Conservation (phyloP, 2,797 vertebrate genomes). For the Halcyon smyrnensis region DNA sequence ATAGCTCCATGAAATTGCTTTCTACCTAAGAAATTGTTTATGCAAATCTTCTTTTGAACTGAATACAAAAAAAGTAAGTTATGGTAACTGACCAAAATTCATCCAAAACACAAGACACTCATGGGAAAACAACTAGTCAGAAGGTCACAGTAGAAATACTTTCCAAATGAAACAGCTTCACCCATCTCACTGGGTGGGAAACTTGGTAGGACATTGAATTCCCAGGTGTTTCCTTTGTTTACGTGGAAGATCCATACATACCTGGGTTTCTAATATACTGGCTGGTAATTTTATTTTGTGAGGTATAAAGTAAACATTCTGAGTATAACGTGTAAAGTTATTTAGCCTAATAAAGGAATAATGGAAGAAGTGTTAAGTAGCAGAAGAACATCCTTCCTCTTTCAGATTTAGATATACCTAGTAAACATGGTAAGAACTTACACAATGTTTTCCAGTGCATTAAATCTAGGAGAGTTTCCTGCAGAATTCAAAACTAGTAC, state of each 20-base stretch:
- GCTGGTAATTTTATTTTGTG: not conserved
- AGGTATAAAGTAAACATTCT: not conserved
- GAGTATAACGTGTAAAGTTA: not conserved
- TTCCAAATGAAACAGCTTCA: not conserved
- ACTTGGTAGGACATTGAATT: not conserved
- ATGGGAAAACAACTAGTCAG: not conserved
- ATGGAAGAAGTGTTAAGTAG: not conserved
- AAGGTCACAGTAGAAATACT: not conserved
- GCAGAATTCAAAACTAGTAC: not conserved
- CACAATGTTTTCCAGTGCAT: not conserved
- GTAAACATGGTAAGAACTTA: not conserved
- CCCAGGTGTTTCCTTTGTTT: not conserved
- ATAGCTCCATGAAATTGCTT: not conserved
- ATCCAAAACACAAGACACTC: not conserved
- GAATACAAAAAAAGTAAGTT: not conserved
- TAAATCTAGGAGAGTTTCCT: not conserved
- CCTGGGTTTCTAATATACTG: not conserved
- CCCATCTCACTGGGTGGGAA: not conserved
- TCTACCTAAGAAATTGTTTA: not conserved
- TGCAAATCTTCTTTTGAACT: not conserved
- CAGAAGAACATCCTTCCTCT: not conserved
- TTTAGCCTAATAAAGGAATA: not conserved
- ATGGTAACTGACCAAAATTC: not conserved
- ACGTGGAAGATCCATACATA: not conserved
- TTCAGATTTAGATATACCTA: not conserved